These are phyloP conservation scores for Apogon talboti DNA, from an alignment of 2,797 vertebrate genomes.

Conservation along the genomic window DNA sequence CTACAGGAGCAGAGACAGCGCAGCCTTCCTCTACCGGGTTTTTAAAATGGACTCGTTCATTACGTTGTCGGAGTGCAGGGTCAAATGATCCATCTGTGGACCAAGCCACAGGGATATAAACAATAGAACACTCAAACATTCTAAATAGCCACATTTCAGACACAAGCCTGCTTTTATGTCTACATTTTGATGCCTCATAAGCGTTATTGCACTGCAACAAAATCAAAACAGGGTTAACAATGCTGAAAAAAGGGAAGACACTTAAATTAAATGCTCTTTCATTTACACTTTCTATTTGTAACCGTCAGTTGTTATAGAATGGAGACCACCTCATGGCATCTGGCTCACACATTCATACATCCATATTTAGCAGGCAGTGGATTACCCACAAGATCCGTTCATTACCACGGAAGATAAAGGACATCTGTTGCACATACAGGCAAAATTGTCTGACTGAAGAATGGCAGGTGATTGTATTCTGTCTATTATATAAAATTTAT, in stretches of 20 bases:
- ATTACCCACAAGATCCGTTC: too few species aligned
- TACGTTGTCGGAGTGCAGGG: constrained; percentile 41
- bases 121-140: constrained; percentile 30
- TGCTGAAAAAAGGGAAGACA: not conserved
- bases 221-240: constrained; percentile 11
- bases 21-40: constrained; percentile 23
- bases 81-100: constrained; percentile 31
- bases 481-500: too few species aligned
- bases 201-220: constrained; percentile 15
- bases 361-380: too few species aligned
- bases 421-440: too few species aligned
- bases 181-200: constrained; percentile 11
- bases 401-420: too few species aligned
- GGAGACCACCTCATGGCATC: not conserved
- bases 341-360: too few species aligned
- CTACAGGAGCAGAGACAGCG: constrained; percentile 33
- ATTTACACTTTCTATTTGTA: not conserved
- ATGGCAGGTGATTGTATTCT: too few species aligned
- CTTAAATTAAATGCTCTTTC: not conserved
- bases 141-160: constrained; percentile 32
- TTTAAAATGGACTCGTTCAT: constrained; percentile 57
- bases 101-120: constrained; percentile 34
- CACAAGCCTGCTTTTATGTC: constrained; percentile 8
- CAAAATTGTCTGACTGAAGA: too few species aligned
- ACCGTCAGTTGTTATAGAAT: not conserved